phyloP scores from a whole-genome alignment of 2,888 invertebrate genomes.

The Scotopteryx bipunctaria region DNA sequence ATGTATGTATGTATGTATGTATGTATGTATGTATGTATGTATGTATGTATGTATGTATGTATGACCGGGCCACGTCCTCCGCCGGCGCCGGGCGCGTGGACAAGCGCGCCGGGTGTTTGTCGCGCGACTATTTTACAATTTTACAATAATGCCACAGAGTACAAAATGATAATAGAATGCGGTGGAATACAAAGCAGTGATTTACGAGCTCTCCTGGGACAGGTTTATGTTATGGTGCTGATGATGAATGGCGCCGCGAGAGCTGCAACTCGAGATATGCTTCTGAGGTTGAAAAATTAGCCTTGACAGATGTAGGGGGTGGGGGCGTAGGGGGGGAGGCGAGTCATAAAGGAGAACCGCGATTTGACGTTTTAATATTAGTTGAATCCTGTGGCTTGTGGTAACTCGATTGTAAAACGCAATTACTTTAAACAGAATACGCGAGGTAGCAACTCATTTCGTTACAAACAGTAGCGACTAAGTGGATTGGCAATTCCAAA shows the following conservation, averaged over 20 bases:
- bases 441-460: no score
- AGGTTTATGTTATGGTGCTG: slow-evolving; percentile 30
- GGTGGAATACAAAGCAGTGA: slow-evolving; percentile 38
- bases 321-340: not conserved
- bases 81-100: not conserved
- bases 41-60: no score
- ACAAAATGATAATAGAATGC: slow-evolving; percentile 21
- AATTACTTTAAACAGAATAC: no score
- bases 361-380: no score
- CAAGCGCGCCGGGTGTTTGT: slow-evolving; percentile 12
- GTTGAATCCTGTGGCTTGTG: no score
- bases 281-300: slow-evolving; percentile 2
- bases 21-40: no score
- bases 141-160: slow-evolving; percentile 31
- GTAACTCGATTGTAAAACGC: no score
- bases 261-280: not conserved
- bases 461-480: no score
- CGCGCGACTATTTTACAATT: slow-evolving; percentile 31
- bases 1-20: no score
- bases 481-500: not conserved
- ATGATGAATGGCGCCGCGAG: slow-evolving; percentile 25
- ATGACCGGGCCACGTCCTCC: no score
- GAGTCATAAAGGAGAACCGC: no score
- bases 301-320: slow-evolving; percentile 1
- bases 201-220: slow-evolving; percentile 38